These are phyloP conservation scores for Andrena flavipes DNA, from an alignment of 2,888 invertebrate genomes.

Conservation along the genomic window DNA sequence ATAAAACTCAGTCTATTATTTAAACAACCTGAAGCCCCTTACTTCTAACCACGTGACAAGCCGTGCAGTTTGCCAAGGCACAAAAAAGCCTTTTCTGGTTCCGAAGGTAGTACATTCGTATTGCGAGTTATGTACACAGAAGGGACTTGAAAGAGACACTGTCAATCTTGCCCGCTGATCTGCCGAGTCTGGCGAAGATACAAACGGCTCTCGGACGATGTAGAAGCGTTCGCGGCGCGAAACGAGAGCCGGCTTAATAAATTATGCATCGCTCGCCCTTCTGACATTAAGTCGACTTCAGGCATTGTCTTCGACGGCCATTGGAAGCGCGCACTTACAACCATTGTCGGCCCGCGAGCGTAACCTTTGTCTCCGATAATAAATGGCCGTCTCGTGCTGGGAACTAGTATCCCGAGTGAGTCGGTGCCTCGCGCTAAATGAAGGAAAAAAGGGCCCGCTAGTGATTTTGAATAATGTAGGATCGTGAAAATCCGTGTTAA, in stretches of 20 bases:
- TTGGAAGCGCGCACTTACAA: constrained; percentile 72
- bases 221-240: constrained; percentile 58
- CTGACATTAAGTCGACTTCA: constrained; percentile 74
- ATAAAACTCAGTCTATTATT: neutral
- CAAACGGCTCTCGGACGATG: constrained; percentile 28
- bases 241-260: constrained; percentile 70
- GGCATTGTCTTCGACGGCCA: constrained; percentile 72
- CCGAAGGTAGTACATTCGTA: neutral
- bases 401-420: constrained; percentile 60
- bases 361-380: constrained; percentile 80
- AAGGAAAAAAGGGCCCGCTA: constrained; percentile 26
- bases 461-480: constrained; percentile 58
- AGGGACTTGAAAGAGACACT: neutral
- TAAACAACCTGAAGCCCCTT: neutral
- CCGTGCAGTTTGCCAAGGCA: too few relatives aligned
- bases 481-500: constrained; percentile 52
- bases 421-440: constrained; percentile 31
- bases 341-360: constrained; percentile 73
- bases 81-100: neutral
- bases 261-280: constrained; percentile 79
- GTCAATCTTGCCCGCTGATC: constrained; percentile 29
- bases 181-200: constrained; percentile 23
- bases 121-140: constrained; percentile 11
- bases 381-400: constrained; percentile 75
- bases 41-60: too few relatives aligned